These are phyloP conservation scores for Azorinus chamasolen DNA, from an alignment of 2,888 invertebrate genomes.

Conservation along the genomic window DNA sequence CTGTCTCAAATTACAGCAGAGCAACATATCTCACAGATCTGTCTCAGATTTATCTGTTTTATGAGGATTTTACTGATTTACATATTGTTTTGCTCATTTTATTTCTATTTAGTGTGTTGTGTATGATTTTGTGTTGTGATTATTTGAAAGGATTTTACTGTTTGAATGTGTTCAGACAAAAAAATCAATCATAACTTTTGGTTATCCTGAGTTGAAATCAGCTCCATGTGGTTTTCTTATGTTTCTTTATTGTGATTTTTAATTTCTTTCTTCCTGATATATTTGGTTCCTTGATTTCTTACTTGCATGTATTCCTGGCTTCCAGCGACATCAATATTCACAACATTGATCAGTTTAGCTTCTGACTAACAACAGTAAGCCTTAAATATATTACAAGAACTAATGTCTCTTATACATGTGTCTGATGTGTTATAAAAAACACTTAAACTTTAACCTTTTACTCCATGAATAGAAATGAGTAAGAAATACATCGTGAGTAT, in stretches of 20 bases:
- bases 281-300: slow-evolving; percentile 2
- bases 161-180: not conserved
- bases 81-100: slow-evolving; percentile 26
- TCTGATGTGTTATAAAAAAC: too few species aligned
- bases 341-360: too few species aligned
- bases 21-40: not conserved
- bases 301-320: not conserved
- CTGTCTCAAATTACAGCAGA: too few species aligned
- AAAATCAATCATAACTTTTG: slow-evolving; percentile 58
- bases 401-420: too few species aligned
- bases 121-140: slow-evolving; percentile 29
- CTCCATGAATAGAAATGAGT: too few species aligned
- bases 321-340: not conserved
- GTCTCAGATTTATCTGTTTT: not conserved
- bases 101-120: slow-evolving; percentile 24
- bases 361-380: too few species aligned
- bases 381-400: too few species aligned
- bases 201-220: slow-evolving; percentile 41
- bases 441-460: too few species aligned
- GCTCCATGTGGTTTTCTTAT: not conserved
- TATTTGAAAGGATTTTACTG: slow-evolving; percentile 5
- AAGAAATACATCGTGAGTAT: too few species aligned
- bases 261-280: not conserved
- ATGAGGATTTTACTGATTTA: not conserved
- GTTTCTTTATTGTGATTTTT: slow-evolving; percentile 4